Conservation (phyloP, 2,113 vertebrate genomes). For the Parus major region DNA sequence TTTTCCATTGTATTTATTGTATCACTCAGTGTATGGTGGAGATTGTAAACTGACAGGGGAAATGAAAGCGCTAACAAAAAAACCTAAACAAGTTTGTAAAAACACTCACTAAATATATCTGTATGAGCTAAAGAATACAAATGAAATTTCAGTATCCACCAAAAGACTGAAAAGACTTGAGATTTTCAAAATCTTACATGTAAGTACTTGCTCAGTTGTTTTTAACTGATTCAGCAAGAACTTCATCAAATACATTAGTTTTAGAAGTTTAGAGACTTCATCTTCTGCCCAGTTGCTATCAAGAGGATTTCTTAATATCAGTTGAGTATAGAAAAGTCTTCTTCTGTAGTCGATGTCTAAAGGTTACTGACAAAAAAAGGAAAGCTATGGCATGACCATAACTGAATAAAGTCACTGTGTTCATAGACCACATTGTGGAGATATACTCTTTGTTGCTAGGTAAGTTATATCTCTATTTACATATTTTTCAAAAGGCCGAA, state of each 20-base stretch:
- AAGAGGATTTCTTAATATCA: not conserved
- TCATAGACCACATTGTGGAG: not conserved
- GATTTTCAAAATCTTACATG: constrained; percentile 1
- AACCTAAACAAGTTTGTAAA: not conserved
- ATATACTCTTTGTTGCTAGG: constrained; percentile 59
- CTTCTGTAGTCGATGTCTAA: not conserved
- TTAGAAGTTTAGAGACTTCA: not conserved
- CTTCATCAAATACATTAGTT: not conserved
- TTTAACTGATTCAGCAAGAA: not conserved
- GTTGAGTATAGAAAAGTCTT: not conserved
- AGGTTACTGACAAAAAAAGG: not conserved
- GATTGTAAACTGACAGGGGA: not conserved
- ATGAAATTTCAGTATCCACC: not conserved
- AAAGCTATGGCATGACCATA: not conserved
- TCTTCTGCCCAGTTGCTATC: not conserved
- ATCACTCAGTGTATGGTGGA: not conserved
- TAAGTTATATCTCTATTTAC: constrained; percentile 59
- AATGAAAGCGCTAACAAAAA: not conserved
- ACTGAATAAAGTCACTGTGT: constrained; percentile 29
- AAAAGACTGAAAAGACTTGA: not conserved
- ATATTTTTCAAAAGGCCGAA: constrained; percentile 44
- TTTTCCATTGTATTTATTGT: not conserved
- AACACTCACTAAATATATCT: not conserved
- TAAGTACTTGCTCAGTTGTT: not conserved
- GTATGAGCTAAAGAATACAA: not conserved